Base-by-base conservation (phyloP, 2,888 invertebrate genomes). In the Dusona sp. region DNA sequence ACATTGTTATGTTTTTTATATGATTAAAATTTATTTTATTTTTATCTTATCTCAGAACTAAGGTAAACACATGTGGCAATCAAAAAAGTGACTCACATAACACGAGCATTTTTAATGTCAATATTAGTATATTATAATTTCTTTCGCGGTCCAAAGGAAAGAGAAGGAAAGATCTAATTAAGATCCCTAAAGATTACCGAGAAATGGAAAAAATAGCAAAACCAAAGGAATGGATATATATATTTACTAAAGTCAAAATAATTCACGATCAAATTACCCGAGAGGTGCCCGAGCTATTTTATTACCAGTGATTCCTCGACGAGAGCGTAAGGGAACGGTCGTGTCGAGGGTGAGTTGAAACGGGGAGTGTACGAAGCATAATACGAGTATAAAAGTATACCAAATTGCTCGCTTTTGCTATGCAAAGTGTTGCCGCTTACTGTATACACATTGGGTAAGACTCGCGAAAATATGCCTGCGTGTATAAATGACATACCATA, bases 271-370 rank as follows among this genome's bases (percentile, higher is more conserved):
- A 87, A 87, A 87, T 84, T 83, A 85, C 85, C 75, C 80, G 80
- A 78, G 87, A 79, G 87, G 70, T 87, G 79, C 77, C 87, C 77
- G 64, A 78, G 79, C 87, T 87, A 87, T 87, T 88, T 87, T 88
- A 87, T 88, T 83, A 83, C 78, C 79, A 81, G 85, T 83, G 88
- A 87, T 88, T 82, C 87, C 81, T 87, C 84, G 85, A 79, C 79
- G 83, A 48, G 61, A 77, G 70, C n/a, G 61, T 8, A 57, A 16
- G 61, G 22, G 45, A 70, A 36, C 36, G 54, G 48, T 29, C 16
- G 25, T 25, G n/a, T 29, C 68, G 70, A 36, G 45, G 72, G 64
- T 72, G 61, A 36, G 77, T 67, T 51, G 51, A 57, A 70, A 79
- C 57, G 61, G 79, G 48, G 65, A 65, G 80, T 79, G n/a, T n/a